Evolutionary conservation across 2,797 vertebrate species (phyloP), one percentile per base, ranked within the genome.

Genomic region (Gadopsis marmoratus): DNA sequence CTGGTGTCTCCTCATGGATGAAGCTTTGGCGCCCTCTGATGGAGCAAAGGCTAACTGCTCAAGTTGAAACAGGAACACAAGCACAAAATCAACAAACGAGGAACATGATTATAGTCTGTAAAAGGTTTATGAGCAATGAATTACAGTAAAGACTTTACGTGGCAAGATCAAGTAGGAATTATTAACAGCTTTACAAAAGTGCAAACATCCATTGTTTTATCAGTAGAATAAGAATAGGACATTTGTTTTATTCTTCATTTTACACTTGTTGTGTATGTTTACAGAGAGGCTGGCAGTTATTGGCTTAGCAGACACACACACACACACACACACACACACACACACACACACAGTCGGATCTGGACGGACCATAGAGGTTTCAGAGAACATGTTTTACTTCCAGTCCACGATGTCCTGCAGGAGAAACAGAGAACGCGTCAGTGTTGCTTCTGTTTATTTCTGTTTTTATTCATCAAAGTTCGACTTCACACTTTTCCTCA

Each of bases 311-410:
- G 4, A 39, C 54, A 16, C 47, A 59, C 53, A 58, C 69, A 76
- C 61, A 23, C 33, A 65, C 54, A 71, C 48, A 60, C 35, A 54
- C 65, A 37, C 48, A 56, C 61, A 65, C 59, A 51, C 41, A 33
- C 41, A 71, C 64, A 78, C 53, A 69, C 59, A 72, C 21, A 71
- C 35, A 51, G 2, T 7, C 4, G 8, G 8, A 26, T 0, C 37
- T 64, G n/a, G 48, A 56, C 17, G 4, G 33, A 4, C 7, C 12
- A 29, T n/a, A 0, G 7, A 31, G 35, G 12, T 4, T 26, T 76
- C 53, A 0, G 12, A 41, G 8, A 21, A 41, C 53, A 35, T 35
- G 11, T 16, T 55, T 64, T 33, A 48, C 56, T 48, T 73, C 31
- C 31, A 39, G 39, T 43, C 11, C 29, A 19, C 3, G 39, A n/a